Evolutionary conservation across 1,140 invertebrate genomes (phyloP), one percentile per base, ranked within the genome.

Genomic region (Drosophila bifasciata): DNA sequence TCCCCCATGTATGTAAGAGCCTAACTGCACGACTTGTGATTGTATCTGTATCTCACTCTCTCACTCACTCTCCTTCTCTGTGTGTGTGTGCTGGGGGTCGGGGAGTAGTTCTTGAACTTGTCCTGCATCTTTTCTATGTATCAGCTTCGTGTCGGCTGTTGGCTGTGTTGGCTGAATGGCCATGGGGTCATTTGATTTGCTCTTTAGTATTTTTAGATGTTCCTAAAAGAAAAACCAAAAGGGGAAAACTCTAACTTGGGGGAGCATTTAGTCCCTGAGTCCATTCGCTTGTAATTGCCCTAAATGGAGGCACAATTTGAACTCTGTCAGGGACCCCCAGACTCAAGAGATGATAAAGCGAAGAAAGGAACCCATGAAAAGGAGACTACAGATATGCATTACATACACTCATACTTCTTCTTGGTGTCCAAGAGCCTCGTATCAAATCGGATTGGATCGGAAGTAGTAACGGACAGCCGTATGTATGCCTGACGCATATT

Each of bases 91-190:
- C 49, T 41, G 74, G 75, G 71, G 83, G 19, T 2, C 19, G 19
- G 32, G 11, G 11, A 88, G 84, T 73, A 75, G 83, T 58, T 86
- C 83, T 86, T 79, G 72, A 88, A 88, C 78, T 89, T 88, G 84
- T 88, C 84, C 83, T 88, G 84, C 83, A 68, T 88, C 69, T 86
- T 71, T 75, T 88, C 83, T 88, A 86, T 86, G 81, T 49, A 81
- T 58, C 53, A 57, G 64, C 79, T 60, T 79, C 53, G 73, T 53
- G 73, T 59, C 68, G 81, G 73, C 78, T 36, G 32, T 44, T 68
- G 13, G 0, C 15, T 41, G 68, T n/a, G 19, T 3, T 21, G 19
- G 19, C 19, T 21, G 19, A 0, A 61, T 71, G 69, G 69, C 69
- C 70, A 46, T 76, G 74, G 59, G 70, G 64, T 49, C 83, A 88